Evolutionary conservation across 2,888 invertebrate genomes (phyloP).

Genomic region (Hypolimnas misippus): DNA sequence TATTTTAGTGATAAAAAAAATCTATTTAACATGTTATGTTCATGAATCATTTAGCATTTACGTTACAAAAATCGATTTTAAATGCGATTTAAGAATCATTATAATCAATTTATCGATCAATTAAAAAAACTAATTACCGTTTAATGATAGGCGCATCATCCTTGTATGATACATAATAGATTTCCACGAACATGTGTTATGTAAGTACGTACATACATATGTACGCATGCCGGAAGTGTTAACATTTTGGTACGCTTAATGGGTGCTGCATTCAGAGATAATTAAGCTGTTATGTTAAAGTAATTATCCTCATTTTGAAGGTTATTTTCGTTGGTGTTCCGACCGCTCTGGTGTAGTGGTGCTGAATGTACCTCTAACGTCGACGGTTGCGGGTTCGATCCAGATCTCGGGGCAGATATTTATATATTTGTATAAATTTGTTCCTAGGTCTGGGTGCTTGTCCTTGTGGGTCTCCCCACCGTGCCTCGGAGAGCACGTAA

Average conservation of each 20-base stretch:
- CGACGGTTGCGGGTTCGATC: too few relatives aligned
- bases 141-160: slow-evolving; percentile 16
- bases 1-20: too few relatives aligned
- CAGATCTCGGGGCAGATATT: too few relatives aligned
- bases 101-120: slow-evolving; percentile 12
- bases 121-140: slow-evolving; percentile 14
- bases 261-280: background rate
- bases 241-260: background rate
- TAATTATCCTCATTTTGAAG: slow-evolving; percentile 11
- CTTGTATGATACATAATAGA: background rate
- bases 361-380: too few relatives aligned
- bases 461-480: too few relatives aligned
- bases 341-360: too few relatives aligned
- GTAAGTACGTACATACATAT: background rate
- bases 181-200: background rate
- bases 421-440: too few relatives aligned
- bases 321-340: too few relatives aligned
- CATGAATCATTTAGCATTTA: background rate
- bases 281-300: background rate
- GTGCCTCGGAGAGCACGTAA: too few relatives aligned
- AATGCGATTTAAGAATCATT: slow-evolving; percentile 14
- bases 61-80: slow-evolving; percentile 12
- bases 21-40: background rate
- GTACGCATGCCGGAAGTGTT: background rate
- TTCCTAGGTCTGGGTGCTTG: too few relatives aligned